These are phyloP conservation scores for Pseudanteris insignis DNA, from an alignment of 2,888 invertebrate genomes.

Conservation along the genomic window DNA sequence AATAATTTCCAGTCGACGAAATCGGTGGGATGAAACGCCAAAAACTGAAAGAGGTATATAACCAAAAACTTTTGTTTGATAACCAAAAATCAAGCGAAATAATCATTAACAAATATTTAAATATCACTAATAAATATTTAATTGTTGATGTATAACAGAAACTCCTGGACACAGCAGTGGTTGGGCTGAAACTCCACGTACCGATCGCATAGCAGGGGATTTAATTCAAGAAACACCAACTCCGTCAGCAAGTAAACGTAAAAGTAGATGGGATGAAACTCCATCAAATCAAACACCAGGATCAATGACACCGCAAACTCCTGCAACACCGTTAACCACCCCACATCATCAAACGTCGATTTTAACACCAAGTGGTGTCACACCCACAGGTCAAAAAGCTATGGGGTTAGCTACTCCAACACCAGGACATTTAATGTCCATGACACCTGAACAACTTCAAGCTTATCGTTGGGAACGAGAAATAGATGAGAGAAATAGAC, in stretches of 20 bases:
- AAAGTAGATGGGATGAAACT: slow-evolving; percentile 99
- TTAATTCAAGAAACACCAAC: slow-evolving; percentile 92
- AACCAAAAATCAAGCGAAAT: neutral
- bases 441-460: slow-evolving; percentile 99
- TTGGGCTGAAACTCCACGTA: slow-evolving; percentile 99
- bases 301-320: slow-evolving; percentile 78
- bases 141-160: slow-evolving; percentile 67
- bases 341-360: slow-evolving; percentile 76
- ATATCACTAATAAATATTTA: too few relatives aligned
- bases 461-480: slow-evolving; percentile 98
- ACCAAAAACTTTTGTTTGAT: too few relatives aligned
- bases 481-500: slow-evolving; percentile 97
- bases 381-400: slow-evolving; percentile 92
- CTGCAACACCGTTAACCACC: slow-evolving; percentile 79
- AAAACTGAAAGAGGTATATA: slow-evolving; percentile 87
- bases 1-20: slow-evolving; percentile 79
- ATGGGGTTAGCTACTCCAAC: slow-evolving; percentile 99
- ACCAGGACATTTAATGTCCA: slow-evolving; percentile 93
- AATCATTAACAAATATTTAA: too few relatives aligned
- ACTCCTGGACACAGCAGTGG: slow-evolving; percentile 96
- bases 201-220: slow-evolving; percentile 85
- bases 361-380: slow-evolving; percentile 71
- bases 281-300: slow-evolving; percentile 79
- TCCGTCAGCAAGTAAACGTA: slow-evolving; percentile 91
- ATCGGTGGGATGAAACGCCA: slow-evolving; percentile 99